Evolutionary conservation across 2,113 vertebrate species (phyloP).

Genomic region (Laticauda colubrina): DNA sequence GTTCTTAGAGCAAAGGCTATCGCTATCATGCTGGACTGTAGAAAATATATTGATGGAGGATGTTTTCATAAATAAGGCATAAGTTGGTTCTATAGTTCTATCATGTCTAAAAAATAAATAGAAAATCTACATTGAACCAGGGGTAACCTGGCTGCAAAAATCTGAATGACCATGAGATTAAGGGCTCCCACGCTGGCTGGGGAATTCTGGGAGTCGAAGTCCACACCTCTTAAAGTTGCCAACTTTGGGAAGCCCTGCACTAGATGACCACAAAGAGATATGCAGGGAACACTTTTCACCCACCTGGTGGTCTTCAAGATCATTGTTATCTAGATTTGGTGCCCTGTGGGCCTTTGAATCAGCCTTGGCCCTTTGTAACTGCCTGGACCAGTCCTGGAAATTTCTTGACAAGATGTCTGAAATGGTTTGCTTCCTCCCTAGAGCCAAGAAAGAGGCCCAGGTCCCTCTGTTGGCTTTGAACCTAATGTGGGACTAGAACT

Average conservation of each 20-base stretch:
- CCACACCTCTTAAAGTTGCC: not conserved
- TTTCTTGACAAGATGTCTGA: not conserved
- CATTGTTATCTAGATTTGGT: not conserved
- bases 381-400: not conserved
- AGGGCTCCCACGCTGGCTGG: not conserved
- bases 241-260: not conserved
- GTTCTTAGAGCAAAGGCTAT: not conserved
- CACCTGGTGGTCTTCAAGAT: not conserved
- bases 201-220: not conserved
- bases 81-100: not conserved
- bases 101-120: not conserved
- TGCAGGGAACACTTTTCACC: not conserved
- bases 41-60: not conserved
- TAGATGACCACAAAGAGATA: not conserved
- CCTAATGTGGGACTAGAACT: not conserved
- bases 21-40: not conserved
- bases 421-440: not conserved
- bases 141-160: not conserved
- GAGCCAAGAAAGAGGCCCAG: not conserved
- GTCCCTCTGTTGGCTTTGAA: not conserved
- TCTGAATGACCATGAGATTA: not conserved
- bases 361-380: not conserved
- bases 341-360: not conserved
- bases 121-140: not conserved
- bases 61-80: not conserved